phyloP scores from a whole-genome alignment of 1,140 invertebrate genomes.

The Bombus turneri region DNA sequence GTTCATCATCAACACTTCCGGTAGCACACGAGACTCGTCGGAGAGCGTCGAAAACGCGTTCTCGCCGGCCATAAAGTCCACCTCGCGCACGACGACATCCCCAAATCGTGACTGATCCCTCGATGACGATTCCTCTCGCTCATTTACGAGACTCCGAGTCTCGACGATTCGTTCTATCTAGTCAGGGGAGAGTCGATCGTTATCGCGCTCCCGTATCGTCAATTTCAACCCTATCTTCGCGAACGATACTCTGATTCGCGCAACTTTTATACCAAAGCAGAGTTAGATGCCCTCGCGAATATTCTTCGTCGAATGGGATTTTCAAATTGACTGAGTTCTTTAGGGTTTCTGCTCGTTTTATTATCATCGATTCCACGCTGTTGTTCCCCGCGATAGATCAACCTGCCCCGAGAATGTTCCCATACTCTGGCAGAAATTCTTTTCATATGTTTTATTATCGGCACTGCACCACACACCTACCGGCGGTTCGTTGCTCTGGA shows the following conservation, averaged over 20 bases:
- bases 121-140: background rate
- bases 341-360: background rate
- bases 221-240: background rate
- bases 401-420: background rate
- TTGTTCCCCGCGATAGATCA: background rate
- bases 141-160: background rate
- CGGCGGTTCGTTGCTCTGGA: conserved; percentile 15
- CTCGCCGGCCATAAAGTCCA: conserved; percentile 60
- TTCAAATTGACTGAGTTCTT: too few species aligned
- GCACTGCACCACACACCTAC: conserved; percentile 51
- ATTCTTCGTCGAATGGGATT: background rate
- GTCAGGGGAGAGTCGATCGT: background rate
- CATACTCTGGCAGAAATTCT: background rate
- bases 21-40: conserved; percentile 19
- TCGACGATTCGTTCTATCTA: background rate
- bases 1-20: conserved; percentile 55
- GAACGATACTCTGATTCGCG: background rate
- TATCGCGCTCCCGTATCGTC: background rate
- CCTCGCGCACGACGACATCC: conserved; percentile 61
- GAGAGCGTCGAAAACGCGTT: conserved; percentile 58
- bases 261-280: too few species aligned
- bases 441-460: conserved; percentile 14
- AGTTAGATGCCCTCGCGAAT: background rate
- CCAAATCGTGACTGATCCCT: conserved; percentile 6
- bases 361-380: background rate